Base-by-base conservation (phyloP, 2,113 vertebrate species). In the Smithornis capensis region DNA sequence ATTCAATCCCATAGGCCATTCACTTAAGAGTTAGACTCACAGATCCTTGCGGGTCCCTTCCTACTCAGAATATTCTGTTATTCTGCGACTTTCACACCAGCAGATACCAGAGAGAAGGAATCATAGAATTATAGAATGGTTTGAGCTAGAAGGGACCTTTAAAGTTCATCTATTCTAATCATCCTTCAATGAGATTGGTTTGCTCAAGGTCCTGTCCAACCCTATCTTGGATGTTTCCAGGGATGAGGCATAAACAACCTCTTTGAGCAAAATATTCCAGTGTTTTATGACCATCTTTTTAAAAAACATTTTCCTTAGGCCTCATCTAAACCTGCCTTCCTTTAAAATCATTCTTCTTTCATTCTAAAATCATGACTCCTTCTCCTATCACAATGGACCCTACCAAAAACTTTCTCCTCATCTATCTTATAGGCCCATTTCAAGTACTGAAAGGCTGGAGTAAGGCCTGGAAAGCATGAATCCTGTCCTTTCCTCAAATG, bases 341-440 rank as follows among this genome's bases (percentile, higher is more conserved):
- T 63, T 70, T 29, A 56, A 6, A n/a, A n/a, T n/a, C n/a, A n/a
- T n/a, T n/a, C n/a, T n/a, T n/a, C n/a, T n/a, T n/a, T n/a, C n/a
- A n/a, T n/a, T 63, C 71, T 73, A 33, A 71, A 73, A 25, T 14
- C 12, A 33, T 31, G 44, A 8, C 4, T 7, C 10, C 12, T 74
- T 73, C 8, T 57, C 44, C 7, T 52, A 12, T 12, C 0, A 0
- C 40, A 45, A 29, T 13, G 29, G 10, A 2, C 12, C 7, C 37
- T 33, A 28, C 12, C 33, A 21, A 74, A n/a, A 21, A 52, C 2
- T 75, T 53, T 35, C 24, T 53, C 4, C 4, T 9, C 19, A 22
- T 35, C 11, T 15, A 35, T 68, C 40, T 47, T 31, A 35, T 2
- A 40, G 38, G 29, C 6, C 7, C 23, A 6, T 6, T 40, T 40